Base-by-base conservation (phyloP, 2,113 vertebrate genomes). In the Nothocercus julius region DNA sequence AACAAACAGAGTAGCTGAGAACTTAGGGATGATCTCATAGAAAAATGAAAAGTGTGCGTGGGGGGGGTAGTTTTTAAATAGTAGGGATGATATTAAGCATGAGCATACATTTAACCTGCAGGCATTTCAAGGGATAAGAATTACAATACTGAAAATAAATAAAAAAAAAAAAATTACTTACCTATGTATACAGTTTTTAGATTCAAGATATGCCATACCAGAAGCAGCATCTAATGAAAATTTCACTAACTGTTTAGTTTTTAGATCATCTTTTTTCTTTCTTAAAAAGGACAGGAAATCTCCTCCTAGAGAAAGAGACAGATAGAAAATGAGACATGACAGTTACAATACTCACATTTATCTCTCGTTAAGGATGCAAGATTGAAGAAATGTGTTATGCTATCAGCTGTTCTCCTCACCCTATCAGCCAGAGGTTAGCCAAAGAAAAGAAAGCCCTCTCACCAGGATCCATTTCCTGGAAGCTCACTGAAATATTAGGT, bases 131-230 rank as follows among this genome's bases (percentile, higher is more conserved):
- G 27, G n/a, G 10, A 72, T 21, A 8, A 73, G 91, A 95, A 80
- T 34, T 49, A 77, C 4, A 77, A 34, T 5, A 78, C 6, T 16
- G 62, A 77, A 89, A 84, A 79, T 87, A 70, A 72, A 38, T 25
- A 42, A 44, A 44, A 17, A 44, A 44, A 44, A 15, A 44, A 44
- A 49, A 49, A 64, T 85, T 97, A 49, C 97, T 97, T 98, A 99
- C 99, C 99, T 99, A 97, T 99, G 99, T 96, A 99, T 99, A 77
- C 99, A 99, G 96, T 99, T 99, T 97, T 99, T 99, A 58, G 98
- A 98, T 96, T 99, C 99, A 1, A 99, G 98, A 97, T 99, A 99
- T 0, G 99, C 98, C 99, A 99, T 99, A 54, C 99, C 99, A 19
- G 98, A 98, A 61, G 99, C 98, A 91, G 98, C 99, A 84, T 99